Conservation (phyloP, 2,797 vertebrate species). For the Macropodus opercularis region DNA sequence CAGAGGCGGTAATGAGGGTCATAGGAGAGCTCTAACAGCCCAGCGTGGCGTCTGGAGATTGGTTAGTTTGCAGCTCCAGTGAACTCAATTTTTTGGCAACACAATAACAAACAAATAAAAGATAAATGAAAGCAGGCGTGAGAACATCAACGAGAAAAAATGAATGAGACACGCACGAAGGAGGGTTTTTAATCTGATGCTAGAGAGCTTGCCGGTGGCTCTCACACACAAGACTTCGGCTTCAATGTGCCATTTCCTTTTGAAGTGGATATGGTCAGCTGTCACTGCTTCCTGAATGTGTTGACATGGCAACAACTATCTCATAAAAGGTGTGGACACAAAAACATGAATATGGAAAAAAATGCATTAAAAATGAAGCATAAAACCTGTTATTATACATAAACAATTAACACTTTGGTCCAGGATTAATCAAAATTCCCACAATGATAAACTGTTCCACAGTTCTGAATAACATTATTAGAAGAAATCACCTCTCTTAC, state of each 20-base stretch:
- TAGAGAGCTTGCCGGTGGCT: not conserved
- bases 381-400: not conserved
- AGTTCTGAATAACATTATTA: not conserved
- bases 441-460: not conserved
- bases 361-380: not conserved
- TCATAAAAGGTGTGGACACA: not conserved
- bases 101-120: conserved; percentile 38
- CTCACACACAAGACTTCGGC: not conserved
- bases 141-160: conserved; percentile 21
- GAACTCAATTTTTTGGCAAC: conserved; percentile 55
- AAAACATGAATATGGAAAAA: not conserved
- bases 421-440: not conserved
- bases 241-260: not conserved
- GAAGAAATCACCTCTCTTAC: not conserved
- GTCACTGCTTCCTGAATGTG: conserved; percentile 11
- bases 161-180: conserved; percentile 1
- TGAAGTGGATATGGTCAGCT: conserved; percentile 5
- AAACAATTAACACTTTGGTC: not conserved
- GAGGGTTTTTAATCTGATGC: not conserved
- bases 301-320: conserved; percentile 34
- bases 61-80: conserved; percentile 57
- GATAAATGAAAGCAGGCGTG: conserved; percentile 20
- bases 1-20: conserved; percentile 59
- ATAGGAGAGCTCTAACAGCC: conserved; percentile 49
- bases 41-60: conserved; percentile 76